These are phyloP conservation scores for Dryococelus australis DNA, from an alignment of 2,888 invertebrate species.

Conservation along the genomic window DNA sequence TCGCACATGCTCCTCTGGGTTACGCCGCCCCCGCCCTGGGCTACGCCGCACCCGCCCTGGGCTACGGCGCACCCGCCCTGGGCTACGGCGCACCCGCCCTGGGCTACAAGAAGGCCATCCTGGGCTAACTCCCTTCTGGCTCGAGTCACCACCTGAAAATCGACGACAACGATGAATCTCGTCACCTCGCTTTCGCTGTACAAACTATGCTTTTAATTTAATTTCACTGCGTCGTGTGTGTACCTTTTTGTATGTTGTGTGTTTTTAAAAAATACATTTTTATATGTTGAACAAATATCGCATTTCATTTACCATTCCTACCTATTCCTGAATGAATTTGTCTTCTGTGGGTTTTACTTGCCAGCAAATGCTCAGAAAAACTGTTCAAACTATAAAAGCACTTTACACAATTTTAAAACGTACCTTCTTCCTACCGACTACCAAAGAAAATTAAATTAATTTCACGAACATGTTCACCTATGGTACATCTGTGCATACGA, in stretches of 20 bases:
- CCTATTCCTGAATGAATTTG: too few relatives aligned
- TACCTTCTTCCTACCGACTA: too few relatives aligned
- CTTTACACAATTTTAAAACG: too few relatives aligned
- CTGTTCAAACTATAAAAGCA: too few relatives aligned
- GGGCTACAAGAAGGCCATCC: not conserved
- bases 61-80: constrained; percentile 28
- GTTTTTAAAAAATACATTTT: not conserved
- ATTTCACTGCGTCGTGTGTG: not conserved
- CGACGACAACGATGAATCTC: constrained; percentile 21
- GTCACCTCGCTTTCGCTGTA: constrained; percentile 31
- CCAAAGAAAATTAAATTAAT: too few relatives aligned
- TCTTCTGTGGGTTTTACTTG: too few relatives aligned
- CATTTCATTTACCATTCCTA: too few relatives aligned
- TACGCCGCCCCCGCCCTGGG: constrained; percentile 39
- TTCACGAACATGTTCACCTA: too few relatives aligned
- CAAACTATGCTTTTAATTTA: constrained; percentile 36
- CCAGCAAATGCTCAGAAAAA: too few relatives aligned
- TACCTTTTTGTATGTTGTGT: not conserved
- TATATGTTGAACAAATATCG: constrained; percentile 18
- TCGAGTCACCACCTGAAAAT: not conserved
- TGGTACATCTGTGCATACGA: too few relatives aligned
- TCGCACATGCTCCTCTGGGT: constrained; percentile 39
- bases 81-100: constrained; percentile 26
- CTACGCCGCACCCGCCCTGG: constrained; percentile 39
- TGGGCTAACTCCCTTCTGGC: not conserved